Evolutionary conservation across 92 coral and sea anemone genomes (phyloP).

Genomic region (Porites divaricata): DNA sequence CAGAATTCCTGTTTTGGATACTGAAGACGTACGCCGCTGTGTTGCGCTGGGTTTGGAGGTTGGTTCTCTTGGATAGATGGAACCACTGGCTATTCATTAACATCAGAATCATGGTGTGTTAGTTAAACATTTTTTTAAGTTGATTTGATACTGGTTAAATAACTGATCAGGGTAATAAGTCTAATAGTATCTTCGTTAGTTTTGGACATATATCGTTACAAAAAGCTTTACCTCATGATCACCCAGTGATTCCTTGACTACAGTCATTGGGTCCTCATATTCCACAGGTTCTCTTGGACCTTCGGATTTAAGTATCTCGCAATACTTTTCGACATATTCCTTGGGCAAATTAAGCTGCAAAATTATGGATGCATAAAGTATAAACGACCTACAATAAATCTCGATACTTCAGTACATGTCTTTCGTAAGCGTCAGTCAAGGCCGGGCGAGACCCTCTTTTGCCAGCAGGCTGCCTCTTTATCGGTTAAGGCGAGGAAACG

Average conservation of each 20-base stretch:
- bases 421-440: too few relatives aligned
- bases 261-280: neutral
- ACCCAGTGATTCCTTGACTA: too few relatives aligned
- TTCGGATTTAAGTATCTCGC: neutral
- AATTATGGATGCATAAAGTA: neutral
- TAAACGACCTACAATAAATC: neutral
- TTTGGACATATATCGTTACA: too few relatives aligned
- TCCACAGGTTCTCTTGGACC: neutral
- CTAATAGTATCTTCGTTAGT: too few relatives aligned
- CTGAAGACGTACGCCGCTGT: neutral
- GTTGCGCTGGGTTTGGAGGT: neutral
- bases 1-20: constrained; percentile 12
- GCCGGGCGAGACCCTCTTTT: too few relatives aligned
- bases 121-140: too few relatives aligned
- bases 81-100: neutral
- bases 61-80: neutral
- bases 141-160: too few relatives aligned
- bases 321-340: constrained; percentile 3
- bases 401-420: too few relatives aligned
- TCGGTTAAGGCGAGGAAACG: too few relatives aligned
- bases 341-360: constrained; percentile 17
- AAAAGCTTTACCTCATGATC: too few relatives aligned
- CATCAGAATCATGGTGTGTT: neutral
- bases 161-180: too few relatives aligned
- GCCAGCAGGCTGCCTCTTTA: too few relatives aligned